These are phyloP conservation scores for Zoroaster sp. DNA, from an alignment of 53 echinoderm and acorn worm genomes.

Conservation along the genomic window DNA sequence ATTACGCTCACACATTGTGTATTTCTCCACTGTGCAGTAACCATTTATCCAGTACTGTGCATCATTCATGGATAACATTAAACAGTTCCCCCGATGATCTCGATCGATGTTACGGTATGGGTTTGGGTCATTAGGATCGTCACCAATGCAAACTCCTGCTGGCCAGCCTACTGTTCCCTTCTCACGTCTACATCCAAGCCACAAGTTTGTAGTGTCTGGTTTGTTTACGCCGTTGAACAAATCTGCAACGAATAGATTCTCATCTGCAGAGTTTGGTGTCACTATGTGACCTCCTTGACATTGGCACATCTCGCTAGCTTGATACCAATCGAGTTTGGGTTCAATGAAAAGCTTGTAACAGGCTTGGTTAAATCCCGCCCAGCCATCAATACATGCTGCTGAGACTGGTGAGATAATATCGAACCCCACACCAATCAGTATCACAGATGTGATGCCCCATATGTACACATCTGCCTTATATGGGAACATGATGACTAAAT, in stretches of 20 bases:
- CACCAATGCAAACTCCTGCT: not conserved
- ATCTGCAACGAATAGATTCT: not conserved
- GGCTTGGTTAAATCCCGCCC: not conserved
- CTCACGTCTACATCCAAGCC: not conserved
- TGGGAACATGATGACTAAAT: not conserved
- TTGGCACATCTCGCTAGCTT: not conserved
- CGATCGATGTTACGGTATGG: not conserved
- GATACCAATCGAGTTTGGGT: not conserved
- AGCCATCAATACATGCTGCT: not conserved
- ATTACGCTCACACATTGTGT: slow-evolving; percentile 2
- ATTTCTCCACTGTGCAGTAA: not conserved
- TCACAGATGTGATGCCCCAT: not conserved
- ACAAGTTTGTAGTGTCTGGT: not conserved
- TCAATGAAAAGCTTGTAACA: not conserved
- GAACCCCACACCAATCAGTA: not conserved
- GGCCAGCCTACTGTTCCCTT: not conserved
- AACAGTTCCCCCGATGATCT: not conserved
- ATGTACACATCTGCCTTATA: not conserved
- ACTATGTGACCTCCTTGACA: not conserved
- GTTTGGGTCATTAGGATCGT: not conserved
- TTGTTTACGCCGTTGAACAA: not conserved
- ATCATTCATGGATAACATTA: not conserved
- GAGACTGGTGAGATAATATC: not conserved
- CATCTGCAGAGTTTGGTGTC: not conserved
- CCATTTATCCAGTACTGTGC: not conserved